Evolutionary conservation across 2,888 invertebrate species (phyloP).

Genomic region (Coenonympha arcania): DNA sequence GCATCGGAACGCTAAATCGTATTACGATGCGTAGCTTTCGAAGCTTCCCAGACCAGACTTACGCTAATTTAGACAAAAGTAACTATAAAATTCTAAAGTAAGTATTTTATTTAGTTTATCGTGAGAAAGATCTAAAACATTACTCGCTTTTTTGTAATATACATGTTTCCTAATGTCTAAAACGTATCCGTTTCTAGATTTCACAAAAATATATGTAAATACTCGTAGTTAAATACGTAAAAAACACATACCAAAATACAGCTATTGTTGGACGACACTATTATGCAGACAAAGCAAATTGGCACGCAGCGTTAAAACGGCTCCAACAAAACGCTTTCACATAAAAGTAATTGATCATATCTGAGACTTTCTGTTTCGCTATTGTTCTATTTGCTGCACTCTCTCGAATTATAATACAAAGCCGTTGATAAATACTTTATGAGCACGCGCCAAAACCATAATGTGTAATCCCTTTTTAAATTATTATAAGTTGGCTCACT

Average conservation of each 20-base stretch:
- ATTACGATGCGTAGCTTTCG: too few species aligned
- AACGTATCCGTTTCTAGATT: too few species aligned
- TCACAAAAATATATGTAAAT: not conserved
- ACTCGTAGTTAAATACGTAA: too few species aligned
- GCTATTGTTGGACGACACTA: conserved; percentile 17
- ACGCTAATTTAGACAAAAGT: too few species aligned
- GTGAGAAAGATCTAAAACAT: too few species aligned
- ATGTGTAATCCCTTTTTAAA: not conserved
- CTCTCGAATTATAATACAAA: conserved; percentile 30
- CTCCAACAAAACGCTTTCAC: conserved; percentile 35
- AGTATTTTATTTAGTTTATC: too few species aligned
- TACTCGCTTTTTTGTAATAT: too few species aligned
- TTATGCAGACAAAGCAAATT: conserved; percentile 25
- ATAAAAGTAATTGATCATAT: conserved; percentile 37
- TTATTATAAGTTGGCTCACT: not conserved
- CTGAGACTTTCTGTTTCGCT: conserved; percentile 37
- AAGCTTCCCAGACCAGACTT: too few species aligned
- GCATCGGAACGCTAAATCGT: too few species aligned
- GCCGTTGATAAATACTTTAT: conserved; percentile 20
- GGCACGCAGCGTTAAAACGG: conserved; percentile 29
- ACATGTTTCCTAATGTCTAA: too few species aligned
- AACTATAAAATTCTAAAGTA: too few species aligned
- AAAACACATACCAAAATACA: not conserved
- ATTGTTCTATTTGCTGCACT: conserved; percentile 35
- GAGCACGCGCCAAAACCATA: conserved; percentile 13